Evolutionary conservation across 2,797 vertebrate species (phyloP).

Genomic region (Mastacembelus armatus): DNA sequence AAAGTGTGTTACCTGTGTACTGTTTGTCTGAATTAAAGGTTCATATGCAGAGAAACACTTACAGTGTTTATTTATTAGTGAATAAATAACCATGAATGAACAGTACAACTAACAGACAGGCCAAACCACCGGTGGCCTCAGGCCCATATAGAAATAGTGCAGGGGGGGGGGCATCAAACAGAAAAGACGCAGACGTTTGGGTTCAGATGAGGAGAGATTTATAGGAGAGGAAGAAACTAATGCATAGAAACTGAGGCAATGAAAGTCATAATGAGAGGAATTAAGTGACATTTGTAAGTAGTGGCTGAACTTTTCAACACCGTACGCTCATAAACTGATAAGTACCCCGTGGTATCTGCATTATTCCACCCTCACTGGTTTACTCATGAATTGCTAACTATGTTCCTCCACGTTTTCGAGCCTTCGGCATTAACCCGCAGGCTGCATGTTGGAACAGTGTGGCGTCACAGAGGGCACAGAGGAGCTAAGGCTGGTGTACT

Average conservation of each 20-base stretch:
- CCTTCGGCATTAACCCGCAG: too few species aligned
- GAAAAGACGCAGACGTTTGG: not conserved
- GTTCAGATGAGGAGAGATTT: not conserved
- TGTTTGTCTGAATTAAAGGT: too few species aligned
- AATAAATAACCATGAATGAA: too few species aligned
- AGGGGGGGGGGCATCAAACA: slow-evolving; percentile 15
- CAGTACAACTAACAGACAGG: too few species aligned
- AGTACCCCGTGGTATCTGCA: too few species aligned
- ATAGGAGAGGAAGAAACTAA: not conserved
- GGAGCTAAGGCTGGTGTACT: too few species aligned
- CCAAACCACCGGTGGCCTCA: slow-evolving; percentile 1
- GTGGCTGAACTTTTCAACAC: slow-evolving; percentile 11
- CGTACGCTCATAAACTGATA: not conserved
- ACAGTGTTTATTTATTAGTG: too few species aligned
- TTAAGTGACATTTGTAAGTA: not conserved
- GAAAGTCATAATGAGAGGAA: not conserved
- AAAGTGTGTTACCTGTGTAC: too few species aligned
- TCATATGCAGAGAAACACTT: too few species aligned
- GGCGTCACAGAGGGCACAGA: slow-evolving; percentile 11
- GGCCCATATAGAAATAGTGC: slow-evolving; percentile 21
- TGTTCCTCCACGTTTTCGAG: slow-evolving; percentile 13
- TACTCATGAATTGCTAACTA: slow-evolving; percentile 1
- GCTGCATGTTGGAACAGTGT: not conserved
- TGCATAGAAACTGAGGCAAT: not conserved
- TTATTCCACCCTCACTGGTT: not conserved